phyloP scores from a whole-genome alignment of 2,888 invertebrate species.

The Andrena flavipes region DNA sequence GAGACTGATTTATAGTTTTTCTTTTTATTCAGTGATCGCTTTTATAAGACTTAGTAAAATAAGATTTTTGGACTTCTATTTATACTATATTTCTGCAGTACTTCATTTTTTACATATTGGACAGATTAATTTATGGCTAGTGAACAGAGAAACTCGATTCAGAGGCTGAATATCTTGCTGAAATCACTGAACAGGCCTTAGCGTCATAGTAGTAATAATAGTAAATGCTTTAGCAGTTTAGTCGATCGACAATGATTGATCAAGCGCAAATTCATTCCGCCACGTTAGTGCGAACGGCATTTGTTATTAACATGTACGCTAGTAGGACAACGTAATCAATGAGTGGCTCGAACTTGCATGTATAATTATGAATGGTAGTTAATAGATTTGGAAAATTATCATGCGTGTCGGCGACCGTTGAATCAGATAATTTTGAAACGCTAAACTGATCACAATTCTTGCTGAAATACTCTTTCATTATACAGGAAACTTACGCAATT shows the following conservation, averaged over 20 bases:
- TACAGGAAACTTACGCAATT: too few relatives aligned
- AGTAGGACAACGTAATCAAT: slow-evolving; percentile 37
- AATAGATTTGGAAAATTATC: slow-evolving; percentile 53
- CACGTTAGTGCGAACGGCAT: background rate
- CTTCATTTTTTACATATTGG: too few relatives aligned
- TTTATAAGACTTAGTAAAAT: background rate
- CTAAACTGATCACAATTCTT: slow-evolving; percentile 16
- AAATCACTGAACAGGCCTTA: background rate
- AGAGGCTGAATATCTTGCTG: background rate
- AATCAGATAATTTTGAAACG: slow-evolving; percentile 5
- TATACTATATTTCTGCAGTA: too few relatives aligned
- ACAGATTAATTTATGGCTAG: background rate
- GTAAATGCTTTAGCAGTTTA: background rate
- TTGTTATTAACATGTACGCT: slow-evolving; percentile 23
- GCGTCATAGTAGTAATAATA: background rate
- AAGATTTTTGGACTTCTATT: too few relatives aligned
- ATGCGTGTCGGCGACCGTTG: background rate
- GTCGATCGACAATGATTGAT: slow-evolving; percentile 29
- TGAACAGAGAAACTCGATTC: background rate
- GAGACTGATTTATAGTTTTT: background rate
- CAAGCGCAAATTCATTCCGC: slow-evolving; percentile 29
- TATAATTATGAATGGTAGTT: slow-evolving; percentile 42
- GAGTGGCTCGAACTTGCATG: slow-evolving; percentile 16
- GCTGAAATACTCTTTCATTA: slow-evolving; percentile 14
- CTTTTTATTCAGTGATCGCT: background rate